Percentiles rank a stretch among this genome's conserved stretches.
Evolutionary conservation across 2,888 invertebrate species (phyloP).

Genomic region (Chalcis sispes): DNA sequence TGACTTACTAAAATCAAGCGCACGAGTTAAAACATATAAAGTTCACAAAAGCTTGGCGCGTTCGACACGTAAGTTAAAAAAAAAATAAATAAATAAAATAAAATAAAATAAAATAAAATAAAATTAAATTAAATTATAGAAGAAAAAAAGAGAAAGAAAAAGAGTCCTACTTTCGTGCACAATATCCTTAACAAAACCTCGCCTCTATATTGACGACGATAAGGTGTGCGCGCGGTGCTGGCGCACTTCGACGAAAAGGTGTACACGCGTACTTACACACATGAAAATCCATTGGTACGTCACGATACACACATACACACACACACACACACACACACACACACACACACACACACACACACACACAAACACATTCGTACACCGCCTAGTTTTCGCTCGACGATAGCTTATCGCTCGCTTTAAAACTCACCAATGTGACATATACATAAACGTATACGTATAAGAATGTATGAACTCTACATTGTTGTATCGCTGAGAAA

Average conservation of each 20-base stretch:
- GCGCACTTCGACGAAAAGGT: slow-evolving; percentile 34
- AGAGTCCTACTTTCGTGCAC: neutral
- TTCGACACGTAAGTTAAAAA: slow-evolving; percentile 11
- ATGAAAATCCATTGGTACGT: neutral
- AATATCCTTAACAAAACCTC: slow-evolving; percentile 50
- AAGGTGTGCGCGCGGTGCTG: slow-evolving; percentile 24
- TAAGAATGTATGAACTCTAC: neutral
- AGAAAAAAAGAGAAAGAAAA: slow-evolving; percentile 8
- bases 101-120: slow-evolving; percentile 14
- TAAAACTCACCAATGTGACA: slow-evolving; percentile 34
- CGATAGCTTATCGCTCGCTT: slow-evolving; percentile 44
- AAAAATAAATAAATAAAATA: slow-evolving; percentile 1
- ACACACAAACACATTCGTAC: slow-evolving; percentile 2
- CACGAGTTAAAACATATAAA: slow-evolving; percentile 4
- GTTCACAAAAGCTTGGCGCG: slow-evolving; percentile 17
- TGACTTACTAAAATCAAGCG: no score
- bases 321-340: neutral
- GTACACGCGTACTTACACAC: neutral
- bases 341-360: neutral
- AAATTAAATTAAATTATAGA: no score
- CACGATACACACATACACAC: no score
- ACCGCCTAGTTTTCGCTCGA: slow-evolving; percentile 32
- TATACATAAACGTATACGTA: neutral
- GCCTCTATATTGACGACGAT: slow-evolving; percentile 37
- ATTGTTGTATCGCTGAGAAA: no score